A percentile compares a stretch with the other conserved stretches of the same genome.
Evolutionary conservation across 2,113 vertebrate species (phyloP).

Genomic region (Oryzias curvinotus): DNA sequence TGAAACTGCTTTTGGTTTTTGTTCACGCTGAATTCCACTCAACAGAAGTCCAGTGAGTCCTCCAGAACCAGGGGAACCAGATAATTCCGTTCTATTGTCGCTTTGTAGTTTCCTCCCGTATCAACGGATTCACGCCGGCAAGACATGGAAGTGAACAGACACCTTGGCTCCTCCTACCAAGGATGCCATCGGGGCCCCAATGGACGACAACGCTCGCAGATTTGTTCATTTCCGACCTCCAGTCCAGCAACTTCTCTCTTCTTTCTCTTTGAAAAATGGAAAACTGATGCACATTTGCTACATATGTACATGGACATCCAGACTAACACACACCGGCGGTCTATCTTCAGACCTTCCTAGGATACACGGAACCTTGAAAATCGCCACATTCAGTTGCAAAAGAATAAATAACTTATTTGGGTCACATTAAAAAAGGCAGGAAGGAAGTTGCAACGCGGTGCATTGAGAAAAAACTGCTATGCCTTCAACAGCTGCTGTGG

Average conservation of each 20-base stretch:
- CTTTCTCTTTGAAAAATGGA: conserved; percentile 35
- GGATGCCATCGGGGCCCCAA: conserved; percentile 53
- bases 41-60: conserved; percentile 21
- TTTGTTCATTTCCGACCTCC: conserved; percentile 14
- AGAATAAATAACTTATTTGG: conserved; percentile 68
- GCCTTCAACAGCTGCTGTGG: conserved; percentile 22
- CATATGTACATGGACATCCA: conserved; percentile 34
- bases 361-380: conserved; percentile 56
- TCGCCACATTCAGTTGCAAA: conserved; percentile 71
- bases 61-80: conserved; percentile 1
- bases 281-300: conserved; percentile 38
- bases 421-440: conserved; percentile 52
- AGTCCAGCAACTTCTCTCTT: conserved; percentile 33
- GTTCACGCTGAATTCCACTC: conserved; percentile 27
- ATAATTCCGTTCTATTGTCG: conserved; percentile 33
- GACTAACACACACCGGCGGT: conserved; percentile 18
- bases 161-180: conserved; percentile 75
- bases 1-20: conserved; percentile 40
- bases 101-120: conserved; percentile 49
- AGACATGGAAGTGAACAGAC: conserved; percentile 67
- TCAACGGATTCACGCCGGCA: conserved; percentile 68
- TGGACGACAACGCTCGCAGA: conserved; percentile 15
- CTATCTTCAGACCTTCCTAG: conserved; percentile 57
- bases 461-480: neutral
- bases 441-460: conserved; percentile 53